Evolutionary conservation across 2,797 vertebrate genomes (phyloP).

Genomic region (Scleropages formosus): DNA sequence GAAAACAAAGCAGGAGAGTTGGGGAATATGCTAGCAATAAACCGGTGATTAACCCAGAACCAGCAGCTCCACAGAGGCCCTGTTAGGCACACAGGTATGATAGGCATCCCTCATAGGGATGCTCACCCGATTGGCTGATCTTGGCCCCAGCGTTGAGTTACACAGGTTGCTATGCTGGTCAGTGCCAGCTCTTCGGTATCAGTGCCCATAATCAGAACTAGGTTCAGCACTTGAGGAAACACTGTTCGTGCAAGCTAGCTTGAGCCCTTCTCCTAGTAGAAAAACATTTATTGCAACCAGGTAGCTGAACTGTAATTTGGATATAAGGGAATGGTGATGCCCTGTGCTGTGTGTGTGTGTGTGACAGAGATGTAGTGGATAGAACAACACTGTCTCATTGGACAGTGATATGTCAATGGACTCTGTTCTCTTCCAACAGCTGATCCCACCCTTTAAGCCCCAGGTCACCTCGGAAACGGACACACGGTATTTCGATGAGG

Average conservation of each 20-base stretch:
- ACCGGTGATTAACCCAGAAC: neutral
- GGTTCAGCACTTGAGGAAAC: no score
- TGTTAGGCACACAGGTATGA: neutral
- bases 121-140: neutral
- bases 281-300: neutral
- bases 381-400: no score
- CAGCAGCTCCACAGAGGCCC: neutral
- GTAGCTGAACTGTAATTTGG: no score
- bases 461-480: slow-evolving; percentile 97
- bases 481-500: slow-evolving; percentile 95
- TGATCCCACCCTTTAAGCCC: slow-evolving; percentile 91
- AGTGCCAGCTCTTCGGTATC: no score
- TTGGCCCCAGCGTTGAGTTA: neutral
- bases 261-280: neutral
- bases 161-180: neutral
- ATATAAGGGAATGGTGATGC: no score
- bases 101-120: neutral
- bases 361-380: neutral
- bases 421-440: slow-evolving; percentile 64
- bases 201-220: neutral
- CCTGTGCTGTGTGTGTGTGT: neutral
- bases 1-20: slow-evolving; percentile 23
- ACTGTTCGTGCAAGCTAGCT: no score
- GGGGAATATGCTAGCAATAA: slow-evolving; percentile 16
- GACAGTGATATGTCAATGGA: slow-evolving; percentile 46